Percentiles rank a stretch among this genome's conserved stretches.
Evolutionary conservation across 1,140 invertebrate genomes (phyloP).

Genomic region (Heliconius melpomene): DNA sequence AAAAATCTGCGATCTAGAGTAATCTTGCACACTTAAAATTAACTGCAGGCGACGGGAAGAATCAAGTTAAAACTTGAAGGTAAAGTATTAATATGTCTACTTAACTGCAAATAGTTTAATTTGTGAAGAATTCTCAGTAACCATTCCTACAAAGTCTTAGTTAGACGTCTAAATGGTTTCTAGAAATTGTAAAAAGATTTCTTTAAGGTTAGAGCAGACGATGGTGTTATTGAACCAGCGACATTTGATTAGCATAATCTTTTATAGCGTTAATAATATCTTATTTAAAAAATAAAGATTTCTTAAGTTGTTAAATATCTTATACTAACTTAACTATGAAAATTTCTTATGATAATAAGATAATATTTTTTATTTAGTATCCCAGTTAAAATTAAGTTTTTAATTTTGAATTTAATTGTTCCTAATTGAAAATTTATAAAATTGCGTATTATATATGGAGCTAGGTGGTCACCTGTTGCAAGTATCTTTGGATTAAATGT

Average conservation of each 20-base stretch:
- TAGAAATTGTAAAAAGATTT: conserved; percentile 35
- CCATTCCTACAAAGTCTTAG: conserved; percentile 5
- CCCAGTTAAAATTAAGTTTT: too few species aligned
- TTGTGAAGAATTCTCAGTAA: conserved; percentile 15
- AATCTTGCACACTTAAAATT: neutral
- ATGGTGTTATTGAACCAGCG: conserved; percentile 36
- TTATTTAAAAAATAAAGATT: conserved; percentile 5
- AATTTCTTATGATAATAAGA: too few species aligned
- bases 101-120: conserved; percentile 26
- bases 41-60: conserved; percentile 33
- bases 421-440: too few species aligned
- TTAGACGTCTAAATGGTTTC: conserved; percentile 33
- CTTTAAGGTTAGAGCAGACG: conserved; percentile 34
- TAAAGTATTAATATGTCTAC: conserved; percentile 25
- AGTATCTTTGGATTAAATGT: neutral
- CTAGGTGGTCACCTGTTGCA: neutral
- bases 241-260: conserved; percentile 38
- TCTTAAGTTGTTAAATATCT: too few species aligned
- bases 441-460: neutral
- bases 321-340: too few species aligned
- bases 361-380: too few species aligned
- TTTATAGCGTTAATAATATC: conserved; percentile 16
- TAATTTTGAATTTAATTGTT: too few species aligned
- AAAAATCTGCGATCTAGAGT: neutral
- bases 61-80: conserved; percentile 37